Base-by-base conservation (phyloP, 2,888 invertebrate species). In the Hydrotaea diabolus region DNA sequence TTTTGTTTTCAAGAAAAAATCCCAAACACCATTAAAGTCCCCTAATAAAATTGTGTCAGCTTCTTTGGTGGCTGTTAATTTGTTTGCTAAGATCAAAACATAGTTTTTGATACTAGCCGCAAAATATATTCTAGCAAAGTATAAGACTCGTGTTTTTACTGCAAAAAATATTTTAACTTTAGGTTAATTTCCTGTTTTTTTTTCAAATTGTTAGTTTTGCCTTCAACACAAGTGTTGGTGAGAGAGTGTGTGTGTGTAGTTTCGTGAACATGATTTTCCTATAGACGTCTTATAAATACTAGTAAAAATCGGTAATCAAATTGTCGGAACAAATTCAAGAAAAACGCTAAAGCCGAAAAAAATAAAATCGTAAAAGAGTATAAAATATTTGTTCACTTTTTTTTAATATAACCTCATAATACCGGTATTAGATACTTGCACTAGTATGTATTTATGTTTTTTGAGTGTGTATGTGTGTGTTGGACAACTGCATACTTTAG, bases 131-230 rank as follows among this genome's bases (percentile, higher is more conserved):
- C 43, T 7, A 43, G 2, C 3, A 43, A 43, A 43, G 43, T 43
- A 43, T 43, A 43, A 1, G 43, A 43, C 9, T n/a, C n/a, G n/a
- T n/a, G n/a, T 43, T 43, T 31, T 31, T 31, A 31, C n/a, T n/a
- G n/a, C n/a, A n/a, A n/a, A 31, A 31, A 31, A 31, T 31, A 15
- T 49, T 7, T 59, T 26, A 26, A 59, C 23, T 19, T 17, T 31
- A 71, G 53, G 26, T 49, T 53, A 71, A 53, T 53, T 71, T 71
- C 53, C 71, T 71, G 53, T 71, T 53, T 59, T 23, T 59, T 13
- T 19, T 69, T 11, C 53, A 39, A 71, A 26, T 53, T 31, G 7
- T 26, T 53, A 53, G 53, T 71, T 49, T 69, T 71, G 71, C 71
- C 71, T 71, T 71, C 71, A 71, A 71, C 21, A 8, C 9, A 15